A percentile compares a stretch with the other conserved stretches of the same genome.
These are phyloP conservation scores for Sebastes hubbsi DNA, from an alignment of 2,797 vertebrate genomes.

Conservation along the genomic window DNA sequence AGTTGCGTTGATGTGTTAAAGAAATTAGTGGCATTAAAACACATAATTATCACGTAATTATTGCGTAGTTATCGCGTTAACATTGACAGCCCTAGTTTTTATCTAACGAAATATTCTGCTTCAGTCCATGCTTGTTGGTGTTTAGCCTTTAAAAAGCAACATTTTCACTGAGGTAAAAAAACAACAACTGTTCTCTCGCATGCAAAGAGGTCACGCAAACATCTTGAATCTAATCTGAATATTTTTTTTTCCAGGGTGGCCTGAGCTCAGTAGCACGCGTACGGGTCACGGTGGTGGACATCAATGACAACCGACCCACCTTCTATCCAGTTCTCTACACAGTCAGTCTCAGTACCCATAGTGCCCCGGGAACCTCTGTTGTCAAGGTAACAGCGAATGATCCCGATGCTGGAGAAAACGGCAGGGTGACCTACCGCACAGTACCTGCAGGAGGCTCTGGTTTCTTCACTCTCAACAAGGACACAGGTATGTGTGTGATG, in stretches of 20 bases:
- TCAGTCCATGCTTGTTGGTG: no score
- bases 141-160: no score
- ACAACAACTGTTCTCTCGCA: no score
- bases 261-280: slow-evolving; percentile 89
- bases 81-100: no score
- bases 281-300: slow-evolving; percentile 89
- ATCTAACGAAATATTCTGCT: no score
- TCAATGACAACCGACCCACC: slow-evolving; percentile 92
- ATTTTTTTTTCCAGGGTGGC: slow-evolving; percentile 85
- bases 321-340: slow-evolving; percentile 95
- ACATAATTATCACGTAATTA: no score
- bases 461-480: slow-evolving; percentile 92
- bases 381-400: slow-evolving; percentile 93
- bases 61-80: no score
- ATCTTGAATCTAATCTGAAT: neutral
- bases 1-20: no score
- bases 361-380: slow-evolving; percentile 91
- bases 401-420: slow-evolving; percentile 91
- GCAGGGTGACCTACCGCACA: slow-evolving; percentile 89
- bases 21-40: no score
- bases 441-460: slow-evolving; percentile 86
- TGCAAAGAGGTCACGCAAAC: no score
- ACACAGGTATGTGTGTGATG: slow-evolving; percentile 82
- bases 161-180: no score
- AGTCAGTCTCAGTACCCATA: slow-evolving; percentile 93